These are phyloP conservation scores for Leptopilina drosophilae DNA, from an alignment of 2,888 invertebrate genomes.

Conservation along the genomic window DNA sequence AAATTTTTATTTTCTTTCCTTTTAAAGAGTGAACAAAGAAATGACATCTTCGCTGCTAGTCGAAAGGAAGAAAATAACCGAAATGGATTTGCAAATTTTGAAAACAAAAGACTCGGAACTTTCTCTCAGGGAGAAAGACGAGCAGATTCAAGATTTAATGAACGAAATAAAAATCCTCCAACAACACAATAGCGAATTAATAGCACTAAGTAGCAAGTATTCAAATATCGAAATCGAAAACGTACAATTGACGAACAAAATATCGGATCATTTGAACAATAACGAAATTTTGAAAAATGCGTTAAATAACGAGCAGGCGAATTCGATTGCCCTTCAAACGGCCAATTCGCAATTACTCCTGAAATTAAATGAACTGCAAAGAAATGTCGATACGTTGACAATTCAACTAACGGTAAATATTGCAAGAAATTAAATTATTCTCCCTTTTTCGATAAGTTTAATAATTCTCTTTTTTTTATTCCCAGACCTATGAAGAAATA, in stretches of 20 bases:
- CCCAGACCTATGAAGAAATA: background rate
- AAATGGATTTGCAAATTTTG: constrained; percentile 65
- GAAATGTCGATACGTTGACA: constrained; percentile 68
- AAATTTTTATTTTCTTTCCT: background rate
- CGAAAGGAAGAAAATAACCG: constrained; percentile 65
- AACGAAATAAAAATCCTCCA: constrained; percentile 70
- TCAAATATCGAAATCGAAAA: constrained; percentile 69
- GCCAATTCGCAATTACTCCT: constrained; percentile 68
- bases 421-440: background rate
- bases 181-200: constrained; percentile 71
- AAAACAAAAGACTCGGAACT: constrained; percentile 62
- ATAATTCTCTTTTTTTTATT: background rate
- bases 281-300: constrained; percentile 66
- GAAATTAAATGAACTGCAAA: constrained; percentile 70
- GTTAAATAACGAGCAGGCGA: constrained; percentile 67
- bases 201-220: constrained; percentile 67
- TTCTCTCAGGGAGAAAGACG: constrained; percentile 67
- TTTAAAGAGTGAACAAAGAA: constrained; percentile 62
- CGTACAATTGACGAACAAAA: constrained; percentile 66
- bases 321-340: constrained; percentile 64
- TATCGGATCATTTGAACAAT: constrained; percentile 65
- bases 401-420: constrained; percentile 68
- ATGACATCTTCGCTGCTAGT: constrained; percentile 59
- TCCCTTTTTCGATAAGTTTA: no score
- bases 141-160: constrained; percentile 67